Evolutionary conservation across 2,113 vertebrate genomes (phyloP), one percentile per base, ranked within the genome.

Genomic region (Salvator merianae): DNA sequence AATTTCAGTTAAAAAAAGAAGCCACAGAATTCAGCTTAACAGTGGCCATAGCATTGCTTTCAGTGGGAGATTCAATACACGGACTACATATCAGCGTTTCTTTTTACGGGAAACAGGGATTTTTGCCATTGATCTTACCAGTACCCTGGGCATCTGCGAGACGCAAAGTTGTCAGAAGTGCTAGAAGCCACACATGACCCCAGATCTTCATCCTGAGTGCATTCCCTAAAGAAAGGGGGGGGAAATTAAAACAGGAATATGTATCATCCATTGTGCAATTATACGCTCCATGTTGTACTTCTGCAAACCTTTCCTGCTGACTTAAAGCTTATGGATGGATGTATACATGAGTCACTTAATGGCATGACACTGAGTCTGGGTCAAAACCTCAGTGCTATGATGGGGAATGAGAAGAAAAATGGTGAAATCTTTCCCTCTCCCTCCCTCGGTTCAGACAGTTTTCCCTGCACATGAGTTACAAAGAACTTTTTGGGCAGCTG

Each of bases 141-240:
- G 69, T 91, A 81, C 79, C 93, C 76, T 95, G 93, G 81, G 93
- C 82, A 50, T 89, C 81, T 79, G 79, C 40, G 66, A 79, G 83
- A 30, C 78, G 83, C 75, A 94, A 89, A 36, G 47, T 47, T 36
- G 80, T 83, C 86, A 86, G 36, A 43, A 88, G 85, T 18, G 91
- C 84, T 81, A 95, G 55, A 82, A 88, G 26, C 66, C 88, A 72
- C n/a, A 94, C 55, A 0, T 0, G 53, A 83, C 88, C 94, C 84
- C 89, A 92, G 32, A 47, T 72, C 85, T 88, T 87, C 96, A 96
- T 96, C 84, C 36, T 93, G 65, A 86, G 34, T 78, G 34, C 0
- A 5, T 83, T 59, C 50, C 89, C 94, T 95, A 80, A 16, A 68
- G 26, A 65, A 71, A 76, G 77, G 88, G 47, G 47, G 55, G 18